These are phyloP conservation scores for Aix galericulata DNA, from an alignment of 2,113 vertebrate genomes.

Conservation along the genomic window DNA sequence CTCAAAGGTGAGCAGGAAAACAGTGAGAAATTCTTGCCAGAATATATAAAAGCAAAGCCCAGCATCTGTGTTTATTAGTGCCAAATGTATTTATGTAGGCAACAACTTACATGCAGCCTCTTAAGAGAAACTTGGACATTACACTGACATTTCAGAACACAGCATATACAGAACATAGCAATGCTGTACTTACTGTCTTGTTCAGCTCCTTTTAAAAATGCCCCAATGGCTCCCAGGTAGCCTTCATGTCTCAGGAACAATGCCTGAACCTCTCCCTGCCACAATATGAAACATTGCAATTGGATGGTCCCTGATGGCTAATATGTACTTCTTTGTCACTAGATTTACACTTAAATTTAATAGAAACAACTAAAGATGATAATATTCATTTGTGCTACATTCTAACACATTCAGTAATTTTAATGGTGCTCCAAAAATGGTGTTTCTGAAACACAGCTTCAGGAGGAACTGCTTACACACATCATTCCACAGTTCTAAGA, in stretches of 20 bases:
- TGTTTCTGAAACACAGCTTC: neutral
- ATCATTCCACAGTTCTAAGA: neutral
- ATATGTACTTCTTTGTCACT: conserved; percentile 50
- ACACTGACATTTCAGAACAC: conserved; percentile 65
- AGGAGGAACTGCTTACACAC: conserved; percentile 7
- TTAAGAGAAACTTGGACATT: conserved; percentile 52
- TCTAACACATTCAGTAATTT: conserved; percentile 53
- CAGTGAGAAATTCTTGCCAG: conserved; percentile 28
- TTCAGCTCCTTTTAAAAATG: conserved; percentile 97
- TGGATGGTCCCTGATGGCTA: conserved; percentile 62
- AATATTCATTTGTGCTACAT: conserved; percentile 41
- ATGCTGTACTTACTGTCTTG: conserved; percentile 92
- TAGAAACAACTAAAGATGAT: conserved; percentile 49
- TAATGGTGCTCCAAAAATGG: neutral
- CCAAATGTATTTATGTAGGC: conserved; percentile 34
- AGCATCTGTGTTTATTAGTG: conserved; percentile 39
- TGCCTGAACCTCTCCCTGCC: conserved; percentile 96
- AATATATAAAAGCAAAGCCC: conserved; percentile 34
- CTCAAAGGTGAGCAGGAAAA: neutral
- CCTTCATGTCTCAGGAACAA: conserved; percentile 97
- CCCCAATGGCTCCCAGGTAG: conserved; percentile 96
- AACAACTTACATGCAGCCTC: conserved; percentile 61
- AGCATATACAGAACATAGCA: conserved; percentile 50
- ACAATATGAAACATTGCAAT: conserved; percentile 64
- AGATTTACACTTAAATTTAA: conserved; percentile 58